phyloP scores from a whole-genome alignment of 2,113 vertebrate genomes.

The Taurulus bubalis region DNA sequence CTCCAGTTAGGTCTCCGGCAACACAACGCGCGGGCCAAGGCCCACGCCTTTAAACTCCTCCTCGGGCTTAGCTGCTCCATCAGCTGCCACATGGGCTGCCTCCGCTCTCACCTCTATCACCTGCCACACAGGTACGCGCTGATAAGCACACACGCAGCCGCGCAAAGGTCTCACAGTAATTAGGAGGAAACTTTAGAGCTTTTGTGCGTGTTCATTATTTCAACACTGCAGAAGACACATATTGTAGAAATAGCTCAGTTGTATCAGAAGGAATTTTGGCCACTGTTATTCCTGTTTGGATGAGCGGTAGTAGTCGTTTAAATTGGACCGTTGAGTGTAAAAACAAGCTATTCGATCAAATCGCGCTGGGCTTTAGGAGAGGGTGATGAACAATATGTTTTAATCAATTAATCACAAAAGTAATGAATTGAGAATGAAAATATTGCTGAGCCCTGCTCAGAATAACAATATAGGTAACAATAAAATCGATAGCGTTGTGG shows the following conservation, averaged over 20 bases:
- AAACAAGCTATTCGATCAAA: neutral
- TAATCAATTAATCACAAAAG: neutral
- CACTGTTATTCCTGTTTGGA: neutral
- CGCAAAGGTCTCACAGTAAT: slow-evolving; percentile 52
- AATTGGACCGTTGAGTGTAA: neutral
- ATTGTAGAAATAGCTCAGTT: slow-evolving; percentile 1
- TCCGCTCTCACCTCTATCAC: slow-evolving; percentile 72
- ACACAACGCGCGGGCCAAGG: slow-evolving; percentile 52
- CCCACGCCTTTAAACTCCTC: slow-evolving; percentile 68
- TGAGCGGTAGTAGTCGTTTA: neutral
- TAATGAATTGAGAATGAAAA: neutral
- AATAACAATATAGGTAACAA: neutral
- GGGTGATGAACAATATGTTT: neutral
- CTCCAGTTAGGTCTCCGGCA: slow-evolving; percentile 71
- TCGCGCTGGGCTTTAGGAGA: neutral
- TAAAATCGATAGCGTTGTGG: neutral
- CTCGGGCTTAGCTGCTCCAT: slow-evolving; percentile 74
- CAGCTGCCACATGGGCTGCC: slow-evolving; percentile 61
- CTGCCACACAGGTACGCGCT: slow-evolving; percentile 74
- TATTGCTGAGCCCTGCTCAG: neutral
- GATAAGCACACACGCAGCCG: slow-evolving; percentile 63
- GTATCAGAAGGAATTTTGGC: neutral
- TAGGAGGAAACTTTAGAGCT: slow-evolving; percentile 54
- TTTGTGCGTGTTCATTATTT: slow-evolving; percentile 51
- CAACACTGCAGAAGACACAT: slow-evolving; percentile 1